Percentiles rank a stretch among this genome's conserved stretches.
Evolutionary conservation across 1,140 invertebrate genomes (phyloP).

Genomic region (Philotrypesis tridentata): DNA sequence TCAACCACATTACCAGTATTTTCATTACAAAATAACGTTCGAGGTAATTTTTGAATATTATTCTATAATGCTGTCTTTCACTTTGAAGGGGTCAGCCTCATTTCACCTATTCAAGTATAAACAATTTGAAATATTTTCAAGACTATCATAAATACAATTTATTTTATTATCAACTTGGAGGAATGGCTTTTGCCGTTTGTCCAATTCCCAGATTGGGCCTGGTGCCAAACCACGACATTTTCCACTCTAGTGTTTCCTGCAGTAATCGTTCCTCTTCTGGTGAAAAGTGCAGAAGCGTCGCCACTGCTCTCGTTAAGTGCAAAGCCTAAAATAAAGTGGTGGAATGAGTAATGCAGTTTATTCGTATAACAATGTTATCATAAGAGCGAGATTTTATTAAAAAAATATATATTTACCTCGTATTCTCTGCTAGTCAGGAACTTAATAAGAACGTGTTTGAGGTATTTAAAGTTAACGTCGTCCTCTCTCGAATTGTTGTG

Average conservation of each 20-base stretch:
- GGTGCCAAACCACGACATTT: slow-evolving; percentile 89
- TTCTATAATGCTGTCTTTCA: not conserved
- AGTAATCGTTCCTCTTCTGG: slow-evolving; percentile 90
- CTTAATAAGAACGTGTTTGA: slow-evolving; percentile 94
- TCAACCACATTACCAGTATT: not conserved
- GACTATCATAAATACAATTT: slow-evolving; percentile 12
- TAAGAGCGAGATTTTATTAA: not conserved
- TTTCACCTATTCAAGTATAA: not conserved
- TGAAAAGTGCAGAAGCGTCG: slow-evolving; percentile 87
- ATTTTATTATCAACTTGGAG: slow-evolving; percentile 72
- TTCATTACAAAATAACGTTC: not conserved
- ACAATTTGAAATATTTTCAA: slow-evolving; percentile 14
- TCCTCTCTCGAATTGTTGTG: slow-evolving; percentile 72
- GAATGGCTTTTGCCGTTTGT: slow-evolving; percentile 76
- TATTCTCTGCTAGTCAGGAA: slow-evolving; percentile 90
- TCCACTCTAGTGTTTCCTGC: slow-evolving; percentile 90
- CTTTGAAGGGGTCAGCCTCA: not conserved
- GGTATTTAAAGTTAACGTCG: slow-evolving; percentile 89
- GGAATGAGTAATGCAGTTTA: slow-evolving; percentile 39
- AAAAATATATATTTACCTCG: slow-evolving; percentile 75
- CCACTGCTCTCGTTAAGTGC: slow-evolving; percentile 90
- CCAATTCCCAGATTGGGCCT: slow-evolving; percentile 77
- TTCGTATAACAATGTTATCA: not conserved
- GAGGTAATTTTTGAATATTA: not conserved
- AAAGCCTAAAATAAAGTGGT: slow-evolving; percentile 80